Conservation (phyloP, 30 jellyfish, hydroid and myxozoan species). For the Catostylus mosaicus region DNA sequence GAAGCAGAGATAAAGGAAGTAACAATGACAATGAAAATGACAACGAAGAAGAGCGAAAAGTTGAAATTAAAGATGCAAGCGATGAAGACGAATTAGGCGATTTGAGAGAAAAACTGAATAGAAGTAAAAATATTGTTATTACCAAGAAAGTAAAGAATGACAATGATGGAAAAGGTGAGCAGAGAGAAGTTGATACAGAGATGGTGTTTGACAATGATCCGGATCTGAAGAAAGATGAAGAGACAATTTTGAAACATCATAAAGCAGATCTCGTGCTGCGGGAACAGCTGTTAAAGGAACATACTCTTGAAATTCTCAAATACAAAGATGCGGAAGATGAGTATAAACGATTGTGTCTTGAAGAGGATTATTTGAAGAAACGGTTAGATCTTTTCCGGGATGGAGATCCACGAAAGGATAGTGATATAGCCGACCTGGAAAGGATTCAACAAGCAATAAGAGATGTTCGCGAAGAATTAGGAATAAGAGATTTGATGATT, state of each 20-base stretch:
- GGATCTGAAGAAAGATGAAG: slow-evolving; percentile 35
- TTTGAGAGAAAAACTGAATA: slow-evolving; percentile 76
- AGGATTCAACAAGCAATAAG: slow-evolving; percentile 76
- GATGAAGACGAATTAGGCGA: slow-evolving; percentile 58
- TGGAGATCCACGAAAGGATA: slow-evolving; percentile 85
- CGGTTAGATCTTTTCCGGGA: slow-evolving; percentile 75
- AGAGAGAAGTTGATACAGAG: background rate
- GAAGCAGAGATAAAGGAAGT: background rate
- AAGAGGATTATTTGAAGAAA: slow-evolving; percentile 79
- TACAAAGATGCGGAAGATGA: slow-evolving; percentile 88
- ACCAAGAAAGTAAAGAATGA: slow-evolving; percentile 64
- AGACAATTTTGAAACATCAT: slow-evolving; percentile 39
- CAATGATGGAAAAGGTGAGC: background rate
- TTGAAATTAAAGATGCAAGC: slow-evolving; percentile 50
- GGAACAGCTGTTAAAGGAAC: slow-evolving; percentile 82
- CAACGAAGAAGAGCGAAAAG: slow-evolving; percentile 56
- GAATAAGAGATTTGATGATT: slow-evolving; percentile 85
- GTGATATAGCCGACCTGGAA: slow-evolving; percentile 71
- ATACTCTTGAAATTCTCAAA: slow-evolving; percentile 66
- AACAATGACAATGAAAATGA: slow-evolving; percentile 1
- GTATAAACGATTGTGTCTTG: slow-evolving; percentile 81
- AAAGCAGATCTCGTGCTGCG: slow-evolving; percentile 66
- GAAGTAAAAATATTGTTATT: slow-evolving; percentile 71
- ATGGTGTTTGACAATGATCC: background rate
- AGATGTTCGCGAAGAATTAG: slow-evolving; percentile 84